Base-by-base conservation (phyloP, 2,888 invertebrate species). In the Papilio gigon region DNA sequence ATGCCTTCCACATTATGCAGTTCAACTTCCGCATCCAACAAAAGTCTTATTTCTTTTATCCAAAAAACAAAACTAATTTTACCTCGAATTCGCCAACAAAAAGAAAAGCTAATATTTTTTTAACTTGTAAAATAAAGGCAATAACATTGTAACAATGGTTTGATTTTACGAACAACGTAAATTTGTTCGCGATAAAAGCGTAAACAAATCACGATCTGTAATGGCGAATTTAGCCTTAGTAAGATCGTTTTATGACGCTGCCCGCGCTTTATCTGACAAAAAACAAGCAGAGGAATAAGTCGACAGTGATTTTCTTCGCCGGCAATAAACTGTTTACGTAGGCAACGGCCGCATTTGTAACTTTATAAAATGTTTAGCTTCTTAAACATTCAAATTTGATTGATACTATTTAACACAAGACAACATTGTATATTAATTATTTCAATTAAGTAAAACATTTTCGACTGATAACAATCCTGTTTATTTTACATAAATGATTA, bases 171-270 rank as follows among this genome's bases (percentile, higher is more conserved):
- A 47, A 59, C 63, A 64, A 56, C 68, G 64, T 68, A 72, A 73
- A 73, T 69, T 69, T 65, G 71, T 67, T 59, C 59, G 58, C 71
- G 68, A 71, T 72, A 68, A 69, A 74, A 69, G 66, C 72, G 71
- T 75, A 74, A 74, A 72, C 72, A 73, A 71, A 71, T 71, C 71
- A 72, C 71, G 70, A 74, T 64, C 65, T 67, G 70, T 75, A 75
- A 73, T 73, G 71, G 72, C 71, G 72, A 74, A 75, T 73, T 77
- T 64, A 70, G 72, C 71, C 71, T 74, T 71, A 73, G 67, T 70
- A 68, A 70, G 70, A 72, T 73, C 74, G 72, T 70, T 74, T 74
- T 74, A 72, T 69, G 63, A 71, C 71, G 65, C 61, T 47, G 65
- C 60, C 66, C 70, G 60, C 50, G 70, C 70, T 70, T 65, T 74